A percentile compares a stretch with the other conserved stretches of the same genome.
Evolutionary conservation across 2,113 vertebrate genomes (phyloP).

Genomic region (Pycnonotus jocosus): DNA sequence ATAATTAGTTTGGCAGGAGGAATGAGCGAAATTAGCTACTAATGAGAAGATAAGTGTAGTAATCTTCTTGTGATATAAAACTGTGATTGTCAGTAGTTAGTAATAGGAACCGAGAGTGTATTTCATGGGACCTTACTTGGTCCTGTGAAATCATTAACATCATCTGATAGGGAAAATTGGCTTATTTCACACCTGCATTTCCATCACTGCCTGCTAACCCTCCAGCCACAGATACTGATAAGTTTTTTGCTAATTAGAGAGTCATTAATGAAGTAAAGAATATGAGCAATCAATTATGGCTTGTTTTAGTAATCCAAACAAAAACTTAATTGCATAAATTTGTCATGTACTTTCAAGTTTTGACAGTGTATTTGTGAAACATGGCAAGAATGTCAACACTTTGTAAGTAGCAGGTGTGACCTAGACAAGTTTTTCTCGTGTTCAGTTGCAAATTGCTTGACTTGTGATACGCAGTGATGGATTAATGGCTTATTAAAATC

Average conservation of each 20-base stretch:
- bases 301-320: slow-evolving; percentile 56
- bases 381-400: slow-evolving; percentile 32
- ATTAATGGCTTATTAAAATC: slow-evolving; percentile 45
- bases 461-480: background rate
- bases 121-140: slow-evolving; percentile 59
- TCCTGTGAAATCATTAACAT: slow-evolving; percentile 67
- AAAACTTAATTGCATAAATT: slow-evolving; percentile 55
- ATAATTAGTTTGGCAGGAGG: slow-evolving; percentile 74
- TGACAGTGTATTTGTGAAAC: slow-evolving; percentile 33
- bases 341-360: slow-evolving; percentile 49
- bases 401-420: slow-evolving; percentile 19
- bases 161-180: slow-evolving; percentile 63
- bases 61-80: slow-evolving; percentile 67
- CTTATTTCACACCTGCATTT: slow-evolving; percentile 71
- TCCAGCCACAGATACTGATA: slow-evolving; percentile 59
- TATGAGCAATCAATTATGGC: slow-evolving; percentile 65
- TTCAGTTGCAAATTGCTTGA: slow-evolving; percentile 9
- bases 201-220: slow-evolving; percentile 62
- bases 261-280: slow-evolving; percentile 66
- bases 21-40: slow-evolving; percentile 72
- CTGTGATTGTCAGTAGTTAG: slow-evolving; percentile 63
- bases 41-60: slow-evolving; percentile 75
- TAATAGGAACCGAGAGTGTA: slow-evolving; percentile 57
- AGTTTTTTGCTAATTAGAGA: slow-evolving; percentile 69
- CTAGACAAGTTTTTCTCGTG: background rate